A percentile compares a stretch with the other conserved stretches of the same genome.
phyloP scores from a whole-genome alignment of 2,113 vertebrate genomes.

The Scortum barcoo region DNA sequence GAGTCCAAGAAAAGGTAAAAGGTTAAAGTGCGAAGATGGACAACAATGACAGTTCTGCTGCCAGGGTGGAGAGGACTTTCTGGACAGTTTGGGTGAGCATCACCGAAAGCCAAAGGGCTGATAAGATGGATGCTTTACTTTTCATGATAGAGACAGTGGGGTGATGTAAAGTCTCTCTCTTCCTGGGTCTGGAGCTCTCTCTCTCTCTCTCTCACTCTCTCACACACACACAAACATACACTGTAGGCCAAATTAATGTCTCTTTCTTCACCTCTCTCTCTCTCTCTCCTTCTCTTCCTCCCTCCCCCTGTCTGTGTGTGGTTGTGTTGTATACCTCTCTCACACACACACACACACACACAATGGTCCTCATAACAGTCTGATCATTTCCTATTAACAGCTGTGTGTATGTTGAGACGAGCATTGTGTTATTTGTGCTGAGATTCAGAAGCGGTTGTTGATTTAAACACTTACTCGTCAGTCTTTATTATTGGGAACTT shows the following conservation, averaged over 20 bases:
- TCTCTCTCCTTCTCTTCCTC: no score
- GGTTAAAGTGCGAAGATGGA: conserved; percentile 79
- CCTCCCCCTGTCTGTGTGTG: background rate
- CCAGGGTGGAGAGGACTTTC: conserved; percentile 74
- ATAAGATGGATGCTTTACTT: background rate
- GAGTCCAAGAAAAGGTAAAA: background rate
- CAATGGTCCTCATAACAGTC: background rate
- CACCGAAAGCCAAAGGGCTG: background rate
- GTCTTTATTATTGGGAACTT: background rate
- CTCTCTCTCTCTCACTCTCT: background rate
- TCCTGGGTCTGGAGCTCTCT: background rate
- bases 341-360: background rate
- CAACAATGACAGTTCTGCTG: conserved; percentile 19
- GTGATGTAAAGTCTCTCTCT: background rate
- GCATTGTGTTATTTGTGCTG: no score
- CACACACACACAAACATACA: background rate
- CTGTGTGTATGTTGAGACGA: no score
- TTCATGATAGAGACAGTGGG: background rate
- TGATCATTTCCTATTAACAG: no score
- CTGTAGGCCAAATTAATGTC: no score
- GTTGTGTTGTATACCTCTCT: background rate
- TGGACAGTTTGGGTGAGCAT: conserved; percentile 83
- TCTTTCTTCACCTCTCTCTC: background rate
- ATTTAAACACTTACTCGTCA: no score
- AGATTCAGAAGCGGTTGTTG: background rate